Evolutionary conservation across 1,140 invertebrate species (phyloP).

Genomic region (Dinothrombium tinctorium): DNA sequence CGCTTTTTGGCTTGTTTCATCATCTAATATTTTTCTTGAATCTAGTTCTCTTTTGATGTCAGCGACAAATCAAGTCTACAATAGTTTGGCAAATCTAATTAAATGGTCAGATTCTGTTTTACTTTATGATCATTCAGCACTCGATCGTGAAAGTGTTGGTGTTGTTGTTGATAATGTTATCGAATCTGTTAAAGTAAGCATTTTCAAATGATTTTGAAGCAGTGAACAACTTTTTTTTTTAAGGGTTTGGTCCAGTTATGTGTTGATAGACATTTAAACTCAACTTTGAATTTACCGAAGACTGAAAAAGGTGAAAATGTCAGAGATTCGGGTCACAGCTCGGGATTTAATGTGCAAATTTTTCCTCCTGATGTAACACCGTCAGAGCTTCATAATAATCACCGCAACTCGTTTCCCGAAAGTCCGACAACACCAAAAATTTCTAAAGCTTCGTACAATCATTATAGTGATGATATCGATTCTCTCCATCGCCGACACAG

Average conservation of each 20-base stretch:
- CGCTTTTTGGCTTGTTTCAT: constrained; percentile 31
- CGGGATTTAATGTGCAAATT: too few relatives aligned
- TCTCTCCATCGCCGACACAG: too few relatives aligned
- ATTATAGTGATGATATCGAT: too few relatives aligned
- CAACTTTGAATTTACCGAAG: too few relatives aligned
- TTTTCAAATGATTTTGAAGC: not conserved
- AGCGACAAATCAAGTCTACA: constrained; percentile 60
- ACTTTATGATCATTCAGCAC: constrained; percentile 39
- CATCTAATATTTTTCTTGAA: constrained; percentile 31
- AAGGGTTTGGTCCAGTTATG: constrained; percentile 22
- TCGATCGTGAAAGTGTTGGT: constrained; percentile 36
- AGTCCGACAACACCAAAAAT: too few relatives aligned
- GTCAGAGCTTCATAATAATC: too few relatives aligned
- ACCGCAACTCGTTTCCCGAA: too few relatives aligned
- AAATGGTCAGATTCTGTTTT: constrained; percentile 68
- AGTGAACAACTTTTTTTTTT: constrained; percentile 7
- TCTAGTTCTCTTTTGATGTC: constrained; percentile 29
- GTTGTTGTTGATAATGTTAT: constrained; percentile 50
- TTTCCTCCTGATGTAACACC: too few relatives aligned
- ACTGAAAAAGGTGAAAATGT: not conserved
- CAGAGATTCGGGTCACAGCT: too few relatives aligned
- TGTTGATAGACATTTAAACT: constrained; percentile 18
- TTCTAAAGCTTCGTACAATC: too few relatives aligned
- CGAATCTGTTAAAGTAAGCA: constrained; percentile 47
- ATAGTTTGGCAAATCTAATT: constrained; percentile 57